Conservation (phyloP, 2,797 vertebrate species). For the Buphagus erythrorhynchus region DNA sequence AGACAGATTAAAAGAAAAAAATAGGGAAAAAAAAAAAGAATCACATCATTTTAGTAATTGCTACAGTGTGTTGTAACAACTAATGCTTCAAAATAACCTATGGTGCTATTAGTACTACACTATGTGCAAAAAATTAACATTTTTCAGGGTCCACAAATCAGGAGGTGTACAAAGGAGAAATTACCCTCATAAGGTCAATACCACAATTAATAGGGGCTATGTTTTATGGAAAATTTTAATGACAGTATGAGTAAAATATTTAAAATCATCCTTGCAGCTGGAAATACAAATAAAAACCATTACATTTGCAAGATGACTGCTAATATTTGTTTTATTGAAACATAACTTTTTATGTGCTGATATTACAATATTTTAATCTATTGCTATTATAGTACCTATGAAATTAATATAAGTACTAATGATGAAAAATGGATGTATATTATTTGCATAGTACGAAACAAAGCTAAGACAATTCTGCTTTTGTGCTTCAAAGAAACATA, state of each 20-base stretch:
- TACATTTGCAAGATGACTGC: not conserved
- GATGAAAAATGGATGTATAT: not conserved
- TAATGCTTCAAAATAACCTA: not conserved
- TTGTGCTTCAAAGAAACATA: not conserved
- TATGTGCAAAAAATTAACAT: not conserved
- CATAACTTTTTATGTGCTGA: not conserved
- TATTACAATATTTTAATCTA: not conserved
- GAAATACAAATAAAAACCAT: not conserved
- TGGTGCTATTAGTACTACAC: not conserved
- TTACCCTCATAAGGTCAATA: not conserved
- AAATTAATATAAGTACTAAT: not conserved
- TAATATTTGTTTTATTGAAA: not conserved
- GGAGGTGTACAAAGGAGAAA: not conserved
- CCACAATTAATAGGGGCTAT: fast-evolving
- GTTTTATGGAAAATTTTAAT: not conserved
- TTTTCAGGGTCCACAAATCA: not conserved
- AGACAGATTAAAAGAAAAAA: slow-evolving; percentile 4
- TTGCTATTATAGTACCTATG: not conserved
- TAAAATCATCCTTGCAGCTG: not conserved
- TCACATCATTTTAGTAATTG: slow-evolving; percentile 22
- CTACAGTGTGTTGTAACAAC: not conserved
- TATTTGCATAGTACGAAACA: not conserved
- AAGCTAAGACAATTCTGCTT: not conserved
- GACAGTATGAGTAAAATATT: not conserved
- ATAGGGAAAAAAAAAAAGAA: not conserved